Evolutionary conservation across 1,140 invertebrate species (phyloP).

Genomic region (Sitobion miscanthi): DNA sequence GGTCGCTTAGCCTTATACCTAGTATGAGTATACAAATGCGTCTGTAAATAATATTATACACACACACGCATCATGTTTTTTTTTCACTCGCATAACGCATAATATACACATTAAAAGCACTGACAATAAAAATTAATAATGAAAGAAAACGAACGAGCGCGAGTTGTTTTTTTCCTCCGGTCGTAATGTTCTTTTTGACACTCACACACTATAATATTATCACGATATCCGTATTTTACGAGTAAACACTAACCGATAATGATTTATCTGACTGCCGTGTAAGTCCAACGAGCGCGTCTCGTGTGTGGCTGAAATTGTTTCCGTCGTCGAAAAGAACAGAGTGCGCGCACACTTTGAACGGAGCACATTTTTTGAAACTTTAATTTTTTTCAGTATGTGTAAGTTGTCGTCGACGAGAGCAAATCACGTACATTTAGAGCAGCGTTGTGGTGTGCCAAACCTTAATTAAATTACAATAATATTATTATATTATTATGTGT

Average conservation of each 20-base stretch:
- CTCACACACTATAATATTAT: background rate
- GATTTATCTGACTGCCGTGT: background rate
- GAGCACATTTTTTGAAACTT: background rate
- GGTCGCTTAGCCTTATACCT: background rate
- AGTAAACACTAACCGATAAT: background rate
- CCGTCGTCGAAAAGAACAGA: background rate
- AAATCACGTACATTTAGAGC: background rate
- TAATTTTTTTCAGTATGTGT: background rate
- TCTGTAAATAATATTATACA: background rate
- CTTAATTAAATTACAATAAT: background rate
- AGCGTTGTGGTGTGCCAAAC: background rate
- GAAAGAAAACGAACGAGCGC: conserved; percentile 7
- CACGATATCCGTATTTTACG: background rate
- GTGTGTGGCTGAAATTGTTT: background rate
- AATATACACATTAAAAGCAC: background rate
- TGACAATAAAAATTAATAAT: conserved; percentile 32
- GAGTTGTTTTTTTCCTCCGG: background rate
- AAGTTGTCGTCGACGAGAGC: background rate
- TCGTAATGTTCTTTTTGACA: conserved; percentile 3
- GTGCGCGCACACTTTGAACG: background rate
- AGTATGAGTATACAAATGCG: background rate
- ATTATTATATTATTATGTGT: background rate
- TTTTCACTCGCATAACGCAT: background rate
- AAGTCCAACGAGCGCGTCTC: background rate
- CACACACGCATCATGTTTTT: background rate